Base-by-base conservation (phyloP, 2,888 invertebrate species). In the Gerosis bhagava region DNA sequence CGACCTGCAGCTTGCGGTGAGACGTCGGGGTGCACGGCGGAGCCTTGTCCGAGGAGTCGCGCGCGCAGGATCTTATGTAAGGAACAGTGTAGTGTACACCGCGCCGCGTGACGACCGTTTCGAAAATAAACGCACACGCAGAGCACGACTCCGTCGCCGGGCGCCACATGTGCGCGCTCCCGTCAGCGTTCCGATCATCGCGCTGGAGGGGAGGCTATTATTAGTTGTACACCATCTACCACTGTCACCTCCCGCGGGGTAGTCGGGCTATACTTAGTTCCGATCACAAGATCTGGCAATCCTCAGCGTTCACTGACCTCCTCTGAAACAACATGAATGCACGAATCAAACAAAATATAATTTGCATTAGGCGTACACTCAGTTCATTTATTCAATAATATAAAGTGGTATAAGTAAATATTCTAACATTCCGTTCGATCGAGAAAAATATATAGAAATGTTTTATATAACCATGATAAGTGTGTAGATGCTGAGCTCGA, bases 241-340 rank as follows among this genome's bases (percentile, higher is more conserved):
- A 84, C 84, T 84, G 87, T 86, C 87, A 86, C 87, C 87, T 88
- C 87, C 87, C 86, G 87, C 86, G 70, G 84, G 86, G 86, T 83
- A 81, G 82, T 77, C 73, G 65, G 65, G 76, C 84, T 88, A 88
- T 82, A 86, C 87, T 84, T 86, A 86, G 87, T 77, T 74, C 69
- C 69, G 73, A 79, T 82, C 83, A 73, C 73, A 70, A 75, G 82
- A 76, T 83, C 84, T 86, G 81, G 82, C 82, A 73, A 81, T 83
- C 81, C 75, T 72, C 68, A 60, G 72, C 84, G 87, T 86, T 86
- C 87, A 83, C 70, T 83, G 87, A 88, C 83, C 84, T 65, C 64
- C 62, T 59, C 79, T 81, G 76, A 73, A 84, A 78, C 72, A 67
- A 63, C 65, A 63, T 61, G 47, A 62, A 63, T 65, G 51, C 60